These are phyloP conservation scores for Hyaena hyaena DNA, from an alignment of 2,113 vertebrate species.

Conservation along the genomic window DNA sequence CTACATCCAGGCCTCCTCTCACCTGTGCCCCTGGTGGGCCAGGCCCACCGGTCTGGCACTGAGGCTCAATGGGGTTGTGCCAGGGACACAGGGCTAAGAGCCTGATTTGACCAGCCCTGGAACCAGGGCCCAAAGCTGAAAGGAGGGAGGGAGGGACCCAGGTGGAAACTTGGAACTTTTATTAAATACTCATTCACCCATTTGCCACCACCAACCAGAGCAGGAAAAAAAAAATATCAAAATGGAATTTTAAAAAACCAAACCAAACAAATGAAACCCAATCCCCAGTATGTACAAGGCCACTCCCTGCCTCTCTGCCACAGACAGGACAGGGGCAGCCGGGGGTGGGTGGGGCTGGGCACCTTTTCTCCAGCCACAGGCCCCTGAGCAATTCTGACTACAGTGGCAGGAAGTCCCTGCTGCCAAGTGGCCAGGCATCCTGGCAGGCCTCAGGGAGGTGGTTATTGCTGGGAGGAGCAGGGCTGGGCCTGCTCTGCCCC, in stretches of 20 bases:
- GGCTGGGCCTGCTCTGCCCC: background rate
- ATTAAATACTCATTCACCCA: conserved; percentile 78
- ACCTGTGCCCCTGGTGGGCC: background rate
- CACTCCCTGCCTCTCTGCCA: conserved; percentile 29
- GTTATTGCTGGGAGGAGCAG: conserved; percentile 75
- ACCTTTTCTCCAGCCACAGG: conserved; percentile 67
- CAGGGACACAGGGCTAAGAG: background rate
- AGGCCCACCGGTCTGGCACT: background rate
- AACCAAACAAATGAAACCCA: conserved; percentile 66
- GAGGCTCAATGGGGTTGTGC: background rate
- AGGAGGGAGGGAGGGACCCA: conserved; percentile 21
- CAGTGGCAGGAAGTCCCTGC: conserved; percentile 39
- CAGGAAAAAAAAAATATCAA: conserved; percentile 76
- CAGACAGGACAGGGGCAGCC: background rate
- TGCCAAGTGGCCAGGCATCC: conserved; percentile 43
- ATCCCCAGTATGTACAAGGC: conserved; percentile 60
- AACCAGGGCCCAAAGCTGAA: background rate
- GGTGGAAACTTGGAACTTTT: conserved; percentile 75
- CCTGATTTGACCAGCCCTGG: background rate
- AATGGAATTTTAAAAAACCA: conserved; percentile 75
- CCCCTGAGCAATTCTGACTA: conserved; percentile 77
- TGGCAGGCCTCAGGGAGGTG: conserved; percentile 35
- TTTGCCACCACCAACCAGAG: conserved; percentile 62
- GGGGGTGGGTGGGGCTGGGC: background rate
- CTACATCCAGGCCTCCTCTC: background rate